phyloP scores from a whole-genome alignment of 1,140 invertebrate species.

The Zaprionus ornatus region DNA sequence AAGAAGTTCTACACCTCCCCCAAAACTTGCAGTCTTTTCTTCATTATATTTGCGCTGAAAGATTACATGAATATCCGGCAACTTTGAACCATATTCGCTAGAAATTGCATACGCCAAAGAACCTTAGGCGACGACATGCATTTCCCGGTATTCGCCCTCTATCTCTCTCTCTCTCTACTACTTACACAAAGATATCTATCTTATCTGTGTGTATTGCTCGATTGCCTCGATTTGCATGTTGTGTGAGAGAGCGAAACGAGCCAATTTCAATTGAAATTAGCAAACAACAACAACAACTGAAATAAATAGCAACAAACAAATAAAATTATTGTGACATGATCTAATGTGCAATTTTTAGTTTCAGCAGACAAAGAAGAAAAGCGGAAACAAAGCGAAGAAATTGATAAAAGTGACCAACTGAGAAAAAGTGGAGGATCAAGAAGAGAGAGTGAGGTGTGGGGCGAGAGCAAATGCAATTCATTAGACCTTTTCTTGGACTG shows the following conservation, averaged over 20 bases:
- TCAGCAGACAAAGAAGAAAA: conserved; percentile 19
- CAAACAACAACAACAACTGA: conserved; percentile 15
- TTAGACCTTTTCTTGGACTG: conserved; percentile 51
- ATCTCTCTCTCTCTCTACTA: not conserved
- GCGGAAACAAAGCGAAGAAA: conserved; percentile 54
- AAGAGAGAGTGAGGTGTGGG: not conserved
- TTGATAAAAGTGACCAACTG: conserved; percentile 25
- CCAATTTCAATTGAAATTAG: conserved; percentile 35
- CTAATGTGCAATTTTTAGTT: conserved; percentile 76
- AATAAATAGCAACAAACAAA: conserved; percentile 33
- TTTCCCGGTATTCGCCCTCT: conserved; percentile 24
- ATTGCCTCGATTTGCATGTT: conserved; percentile 12
- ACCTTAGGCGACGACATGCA: conserved; percentile 12
- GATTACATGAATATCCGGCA: conserved; percentile 4
- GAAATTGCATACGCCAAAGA: conserved; percentile 5
- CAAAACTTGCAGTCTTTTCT: not conserved
- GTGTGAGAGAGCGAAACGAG: conserved; percentile 1
- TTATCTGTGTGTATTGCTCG: not conserved
- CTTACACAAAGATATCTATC: not conserved
- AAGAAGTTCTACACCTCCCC: not conserved
- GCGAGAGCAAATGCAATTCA: conserved; percentile 55
- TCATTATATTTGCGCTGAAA: not conserved
- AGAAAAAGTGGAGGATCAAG: conserved; percentile 8
- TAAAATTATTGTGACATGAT: conserved; percentile 79
- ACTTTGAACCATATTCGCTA: not conserved